These are phyloP conservation scores for Proisotoma minuta DNA, from an alignment of 2,888 invertebrate species.

Conservation along the genomic window DNA sequence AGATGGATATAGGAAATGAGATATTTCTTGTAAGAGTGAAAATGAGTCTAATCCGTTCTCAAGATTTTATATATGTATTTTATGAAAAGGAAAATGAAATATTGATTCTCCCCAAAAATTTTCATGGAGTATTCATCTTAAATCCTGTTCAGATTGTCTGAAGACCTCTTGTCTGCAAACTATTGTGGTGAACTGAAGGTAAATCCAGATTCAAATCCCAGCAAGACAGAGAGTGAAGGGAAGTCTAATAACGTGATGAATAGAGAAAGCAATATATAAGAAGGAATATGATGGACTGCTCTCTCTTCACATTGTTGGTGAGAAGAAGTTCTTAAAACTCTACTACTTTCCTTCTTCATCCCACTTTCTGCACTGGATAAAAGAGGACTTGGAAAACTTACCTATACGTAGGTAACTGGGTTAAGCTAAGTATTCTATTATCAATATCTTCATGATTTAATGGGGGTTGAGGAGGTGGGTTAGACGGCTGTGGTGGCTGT, in stretches of 20 bases:
- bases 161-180: not conserved
- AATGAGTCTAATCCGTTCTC: slow-evolving; percentile 1
- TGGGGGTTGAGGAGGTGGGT: slow-evolving; percentile 33
- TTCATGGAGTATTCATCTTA: slow-evolving; percentile 10
- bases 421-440: slow-evolving; percentile 75
- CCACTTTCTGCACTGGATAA: not conserved
- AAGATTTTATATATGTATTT: not conserved
- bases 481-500: slow-evolving; percentile 22
- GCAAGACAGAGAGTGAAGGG: no score
- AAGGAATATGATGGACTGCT: not conserved
- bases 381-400: slow-evolving; percentile 35
- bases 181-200: not conserved
- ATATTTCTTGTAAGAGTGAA: not conserved
- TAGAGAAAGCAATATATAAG: no score
- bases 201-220: not conserved
- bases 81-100: slow-evolving; percentile 13
- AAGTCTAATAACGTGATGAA: not conserved
- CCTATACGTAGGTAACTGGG: slow-evolving; percentile 59
- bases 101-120: slow-evolving; percentile 15
- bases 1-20: not conserved
- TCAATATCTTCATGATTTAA: slow-evolving; percentile 60
- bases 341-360: slow-evolving; percentile 7
- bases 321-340: slow-evolving; percentile 1
- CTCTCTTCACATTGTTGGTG: not conserved
- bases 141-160: not conserved